Base-by-base conservation (phyloP, 1,140 invertebrate genomes). In the Acromyrmex heyeri region DNA sequence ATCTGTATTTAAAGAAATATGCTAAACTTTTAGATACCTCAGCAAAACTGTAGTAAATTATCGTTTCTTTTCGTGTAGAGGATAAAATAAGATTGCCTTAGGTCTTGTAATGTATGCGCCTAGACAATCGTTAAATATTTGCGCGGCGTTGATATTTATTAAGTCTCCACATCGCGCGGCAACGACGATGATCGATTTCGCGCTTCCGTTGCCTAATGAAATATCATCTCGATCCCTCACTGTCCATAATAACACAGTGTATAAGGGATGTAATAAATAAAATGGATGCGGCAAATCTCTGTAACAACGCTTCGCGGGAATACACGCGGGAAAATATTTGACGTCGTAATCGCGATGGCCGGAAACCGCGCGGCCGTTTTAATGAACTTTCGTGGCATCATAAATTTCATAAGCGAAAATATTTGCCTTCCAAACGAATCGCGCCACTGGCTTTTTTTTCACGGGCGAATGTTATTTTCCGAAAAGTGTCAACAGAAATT, bases 401-500 rank as follows among this genome's bases (percentile, higher is more conserved):
- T 83, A 83, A 83, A 83, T 75, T 83, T 83, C 55, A 83, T 83
- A 75, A 83, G 79, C 38, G 55, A 83, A 83, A 83, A 83, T 83
- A 83, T 83, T 83, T 83, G 69, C 69, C 79, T 21, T 83, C 69
- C 79, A 73, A 83, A 83, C 79, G 79, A 83, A 83, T 83, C 79
- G 69, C 69, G 38, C 55, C 38, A 44, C 69, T 30, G 55, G 18
- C 38, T 61, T 75, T 75, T 75, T 73, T 73, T 61, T 18, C 48
- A 53, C 38, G 34, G 50, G 69, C 38, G 53, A 75, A 75, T 83
- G 79, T 83, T 83, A 83, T 83, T 83, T 73, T 44, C 69, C 79
- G 69, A 75, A 83, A 83, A 83, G 79, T 83, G 79, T 75, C 79
- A 83, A 83, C 79, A 83, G 79, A 73, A 83, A 75, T 83, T 83